Base-by-base conservation (phyloP, 2,888 invertebrate genomes). In the Lasioglossum calceatum region DNA sequence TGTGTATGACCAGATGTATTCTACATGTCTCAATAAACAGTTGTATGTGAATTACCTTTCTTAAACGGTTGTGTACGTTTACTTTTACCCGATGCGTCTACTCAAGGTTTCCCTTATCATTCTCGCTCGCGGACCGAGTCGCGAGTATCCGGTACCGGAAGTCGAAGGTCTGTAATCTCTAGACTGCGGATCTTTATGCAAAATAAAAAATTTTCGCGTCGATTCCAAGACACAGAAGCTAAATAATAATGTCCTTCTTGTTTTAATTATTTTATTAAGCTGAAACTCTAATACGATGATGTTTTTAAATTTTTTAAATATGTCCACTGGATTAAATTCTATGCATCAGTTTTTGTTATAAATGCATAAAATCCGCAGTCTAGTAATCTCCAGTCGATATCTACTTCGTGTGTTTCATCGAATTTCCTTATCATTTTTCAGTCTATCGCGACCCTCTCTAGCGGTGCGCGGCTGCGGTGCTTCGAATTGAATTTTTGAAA, bases 11-110 rank as follows among this genome's bases (percentile, higher is more conserved):
- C 95, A 95, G 95, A 95, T 95, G 95, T 95, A 95, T 95, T 95
- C 95, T 95, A 95, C 96, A 96, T 96, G 96, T 96, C 96, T 96
- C 96, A 96, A 96, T 96, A 96, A 96, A 96, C 96, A 96, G 96
- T 96, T 96, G 96, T 96, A 96, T 96, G 96, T 96, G 96, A 96
- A 96, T 96, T 96, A 96, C 95, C 95, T 94, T 94, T 95, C 94
- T 93, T 95, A 95, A 95, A 91, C 74, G 75, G 79, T 71, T 90
- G 81, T 90, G 79, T 90, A 90, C 87, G 82, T 87, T 92, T 91
- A 88, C 89, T 91, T 81, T 27, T 4, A 4, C 36, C 19, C 67
- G 32, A 4, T 32, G 14, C 27, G 5, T 32, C 12, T 16, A 23
- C 54, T 54, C 50, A 8, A 23, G 50, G 7, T 23, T 23, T 8